Evolutionary conservation across 2,888 invertebrate species (phyloP).

Genomic region (Ypsolopha sequella): DNA sequence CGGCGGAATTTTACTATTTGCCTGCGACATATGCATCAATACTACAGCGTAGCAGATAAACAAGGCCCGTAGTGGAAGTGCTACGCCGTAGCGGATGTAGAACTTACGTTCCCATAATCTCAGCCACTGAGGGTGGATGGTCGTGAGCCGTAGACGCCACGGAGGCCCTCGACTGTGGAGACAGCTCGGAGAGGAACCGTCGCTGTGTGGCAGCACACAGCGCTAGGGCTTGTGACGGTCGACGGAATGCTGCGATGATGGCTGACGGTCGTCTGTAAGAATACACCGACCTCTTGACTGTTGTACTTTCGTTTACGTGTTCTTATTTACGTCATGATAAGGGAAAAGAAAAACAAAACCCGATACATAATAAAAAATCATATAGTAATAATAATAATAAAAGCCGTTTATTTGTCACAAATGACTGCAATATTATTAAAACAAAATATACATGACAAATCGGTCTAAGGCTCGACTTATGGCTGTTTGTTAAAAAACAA

Average conservation of each 20-base stretch:
- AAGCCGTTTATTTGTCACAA: too few species aligned
- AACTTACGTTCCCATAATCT: conserved; percentile 56
- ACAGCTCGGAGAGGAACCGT: conserved; percentile 49
- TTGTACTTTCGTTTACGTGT: background rate
- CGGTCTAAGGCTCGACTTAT: too few species aligned
- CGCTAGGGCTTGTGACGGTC: conserved; percentile 72
- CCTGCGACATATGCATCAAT: too few species aligned
- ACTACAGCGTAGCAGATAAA: too few species aligned
- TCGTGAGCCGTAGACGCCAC: conserved; percentile 46
- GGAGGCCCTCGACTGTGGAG: conserved; percentile 48
- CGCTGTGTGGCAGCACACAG: conserved; percentile 67
- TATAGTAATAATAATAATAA: too few species aligned
- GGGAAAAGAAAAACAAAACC: too few species aligned
- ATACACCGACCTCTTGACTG: background rate
- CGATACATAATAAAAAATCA: too few species aligned
- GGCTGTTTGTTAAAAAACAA: too few species aligned
- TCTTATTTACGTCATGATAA: too few species aligned
- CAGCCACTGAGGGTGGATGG: conserved; percentile 43
- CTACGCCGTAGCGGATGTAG: background rate
- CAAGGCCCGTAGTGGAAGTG: background rate
- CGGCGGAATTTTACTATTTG: too few species aligned
- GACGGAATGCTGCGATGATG: conserved; percentile 73
- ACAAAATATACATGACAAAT: too few species aligned
- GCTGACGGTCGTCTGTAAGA: conserved; percentile 72
- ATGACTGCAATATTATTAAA: too few species aligned